phyloP scores from a whole-genome alignment of 2,888 invertebrate species.

The Meghimatium bilineatum region DNA sequence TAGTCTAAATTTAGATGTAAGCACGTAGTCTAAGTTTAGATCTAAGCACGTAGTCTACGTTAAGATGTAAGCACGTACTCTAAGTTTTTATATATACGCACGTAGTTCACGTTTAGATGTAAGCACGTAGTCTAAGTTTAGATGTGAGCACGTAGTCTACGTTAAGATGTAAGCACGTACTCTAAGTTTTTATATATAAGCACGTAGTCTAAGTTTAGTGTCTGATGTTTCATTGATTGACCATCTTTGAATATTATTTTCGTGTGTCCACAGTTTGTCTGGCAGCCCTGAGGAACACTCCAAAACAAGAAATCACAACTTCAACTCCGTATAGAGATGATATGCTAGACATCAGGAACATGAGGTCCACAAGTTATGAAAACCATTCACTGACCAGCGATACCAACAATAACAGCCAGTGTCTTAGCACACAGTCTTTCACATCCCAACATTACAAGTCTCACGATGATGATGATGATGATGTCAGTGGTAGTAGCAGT shows the following conservation, averaged over 20 bases:
- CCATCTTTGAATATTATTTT: not conserved
- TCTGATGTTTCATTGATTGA: no score
- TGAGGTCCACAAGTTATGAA: not conserved
- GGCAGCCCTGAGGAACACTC: not conserved
- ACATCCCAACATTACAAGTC: not conserved
- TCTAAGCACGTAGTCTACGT: no score
- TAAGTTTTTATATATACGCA: no score
- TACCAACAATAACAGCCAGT: not conserved
- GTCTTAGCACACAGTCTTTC: not conserved
- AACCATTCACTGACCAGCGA: not conserved
- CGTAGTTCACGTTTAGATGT: no score
- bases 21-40: no score
- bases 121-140: no score
- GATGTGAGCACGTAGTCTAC: no score
- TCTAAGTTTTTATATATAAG: no score
- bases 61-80: no score
- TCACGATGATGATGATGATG: not conserved
- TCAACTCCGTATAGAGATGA: not conserved
- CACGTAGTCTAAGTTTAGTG: no score
- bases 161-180: no score
- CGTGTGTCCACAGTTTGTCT: not conserved
- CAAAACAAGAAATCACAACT: not conserved
- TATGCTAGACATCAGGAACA: not conserved
- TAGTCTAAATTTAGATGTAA: no score
- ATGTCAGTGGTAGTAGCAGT: not conserved